These are phyloP conservation scores for Amphipoea oculea DNA, from an alignment of 2,888 invertebrate species.

Conservation along the genomic window DNA sequence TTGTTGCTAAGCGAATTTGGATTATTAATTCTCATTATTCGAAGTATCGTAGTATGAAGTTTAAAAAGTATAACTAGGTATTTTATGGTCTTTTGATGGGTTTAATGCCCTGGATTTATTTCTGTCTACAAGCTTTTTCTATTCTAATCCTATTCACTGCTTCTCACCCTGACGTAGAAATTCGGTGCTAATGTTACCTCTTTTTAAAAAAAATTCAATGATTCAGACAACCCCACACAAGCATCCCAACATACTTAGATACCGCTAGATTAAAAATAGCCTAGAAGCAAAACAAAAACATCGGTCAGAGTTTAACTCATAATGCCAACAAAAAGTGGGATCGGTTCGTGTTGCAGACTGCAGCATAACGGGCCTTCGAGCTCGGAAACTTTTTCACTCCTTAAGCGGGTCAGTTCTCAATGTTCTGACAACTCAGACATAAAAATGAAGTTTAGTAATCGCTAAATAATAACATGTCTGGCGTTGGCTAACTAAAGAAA, in stretches of 20 bases:
- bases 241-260: not conserved
- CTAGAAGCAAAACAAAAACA: conserved; percentile 28
- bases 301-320: conserved; percentile 37
- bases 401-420: conserved; percentile 49
- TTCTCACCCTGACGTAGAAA: not conserved
- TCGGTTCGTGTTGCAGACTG: conserved; percentile 35
- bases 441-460: conserved; percentile 79
- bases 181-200: not conserved
- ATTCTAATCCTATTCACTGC: not conserved
- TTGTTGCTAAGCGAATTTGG: not conserved
- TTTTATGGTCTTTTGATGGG: not conserved
- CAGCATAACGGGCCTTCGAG: conserved; percentile 57
- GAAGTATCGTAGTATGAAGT: not conserved
- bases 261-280: conserved; percentile 32
- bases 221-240: not conserved
- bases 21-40: not conserved
- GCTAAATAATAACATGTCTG: conserved; percentile 82
- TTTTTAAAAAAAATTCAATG: not conserved
- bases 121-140: not conserved
- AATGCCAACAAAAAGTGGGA: conserved; percentile 38
- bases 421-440: conserved; percentile 63
- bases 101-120: not conserved
- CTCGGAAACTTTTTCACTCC: conserved; percentile 49
- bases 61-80: not conserved
- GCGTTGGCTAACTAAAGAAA: conserved; percentile 71